Percentiles rank a stretch among this genome's conserved stretches.
phyloP scores from a whole-genome alignment of 2,113 vertebrate genomes.

The Cygnus atratus region DNA sequence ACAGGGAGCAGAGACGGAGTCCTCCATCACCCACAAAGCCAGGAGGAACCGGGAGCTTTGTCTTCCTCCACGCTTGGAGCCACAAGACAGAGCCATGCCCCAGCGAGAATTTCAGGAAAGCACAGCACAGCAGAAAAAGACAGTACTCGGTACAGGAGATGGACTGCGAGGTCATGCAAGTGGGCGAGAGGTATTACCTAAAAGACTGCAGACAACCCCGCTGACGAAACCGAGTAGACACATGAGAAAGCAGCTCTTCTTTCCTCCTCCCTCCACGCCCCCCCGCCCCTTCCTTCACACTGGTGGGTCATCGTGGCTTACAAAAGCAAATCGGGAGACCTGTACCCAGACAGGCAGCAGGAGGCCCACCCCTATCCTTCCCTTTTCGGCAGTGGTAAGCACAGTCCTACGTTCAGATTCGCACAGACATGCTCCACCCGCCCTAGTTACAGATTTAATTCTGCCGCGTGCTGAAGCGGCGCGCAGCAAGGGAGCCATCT shows the following conservation, averaged over 20 bases:
- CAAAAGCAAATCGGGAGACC: neutral
- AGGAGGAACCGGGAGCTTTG: neutral
- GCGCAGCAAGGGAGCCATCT: neutral
- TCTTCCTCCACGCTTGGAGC: neutral
- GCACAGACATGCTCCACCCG: neutral
- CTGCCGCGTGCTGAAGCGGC: neutral
- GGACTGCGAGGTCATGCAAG: neutral
- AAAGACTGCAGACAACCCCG: neutral
- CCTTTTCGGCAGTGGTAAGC: neutral
- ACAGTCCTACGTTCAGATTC: neutral
- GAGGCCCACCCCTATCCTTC: neutral
- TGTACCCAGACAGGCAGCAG: neutral
- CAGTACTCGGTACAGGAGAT: neutral
- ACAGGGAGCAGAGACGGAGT: slow-evolving; percentile 7
- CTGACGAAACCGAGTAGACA: neutral
- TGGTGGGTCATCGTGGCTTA: neutral
- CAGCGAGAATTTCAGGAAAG: neutral
- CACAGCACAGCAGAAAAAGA: neutral
- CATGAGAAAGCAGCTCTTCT: neutral
- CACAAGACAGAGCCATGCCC: neutral
- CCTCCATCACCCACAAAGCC: neutral
- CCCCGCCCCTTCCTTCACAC: neutral
- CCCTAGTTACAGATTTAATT: neutral
- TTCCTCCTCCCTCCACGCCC: neutral
- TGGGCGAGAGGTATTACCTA: neutral